Base-by-base conservation (phyloP, 2,113 vertebrate genomes). In the Falco punctatus region DNA sequence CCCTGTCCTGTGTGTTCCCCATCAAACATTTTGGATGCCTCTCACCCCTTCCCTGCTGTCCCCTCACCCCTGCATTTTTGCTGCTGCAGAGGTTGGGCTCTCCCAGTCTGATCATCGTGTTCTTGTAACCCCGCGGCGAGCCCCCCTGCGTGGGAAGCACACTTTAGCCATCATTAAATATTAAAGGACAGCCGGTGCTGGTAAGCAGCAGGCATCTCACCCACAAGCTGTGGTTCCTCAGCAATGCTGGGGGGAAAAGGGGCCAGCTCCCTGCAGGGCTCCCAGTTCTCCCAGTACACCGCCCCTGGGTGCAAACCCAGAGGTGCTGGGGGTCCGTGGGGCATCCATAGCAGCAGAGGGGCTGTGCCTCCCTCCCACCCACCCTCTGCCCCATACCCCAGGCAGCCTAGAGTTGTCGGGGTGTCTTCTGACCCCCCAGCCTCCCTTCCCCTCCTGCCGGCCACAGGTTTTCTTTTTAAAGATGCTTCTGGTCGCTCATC, bases 31-130 rank as follows among this genome's bases (percentile, higher is more conserved):
- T 5, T 23, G 69, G 81, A 3, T 1, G 2, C 5, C 26, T 33
- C 75, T 30, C 3, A 1, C n/a, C 75, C 40, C 42, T 98, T 97
- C 98, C 98, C 98, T 98, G 98, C 98, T 92, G 86, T 98, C 97
- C 97, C 92, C 95, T 38, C 35, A 65, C 90, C 86, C 51, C 32
- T 65, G 97, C 94, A 83, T 94, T 95, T 95, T 97, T 96, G 95
- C 97, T 18, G 83, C 97, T 94, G 52, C 97, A 96, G 57, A 89
- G 57, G 59, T 54, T 57, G 90, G 95, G 92, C 93, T 83, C 77
- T 86, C 96, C 94, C 62, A 57, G 88, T 72, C 94, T 73, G 90
- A 95, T 72, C 93, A 93, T 96, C 66, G 96, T 90, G 88, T 86
- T 92, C 79, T 66, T 55, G 83, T 57, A 22, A 70, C 33, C 30